Conservation (phyloP, 2,888 invertebrate species). For the Parnassius orleans region DNA sequence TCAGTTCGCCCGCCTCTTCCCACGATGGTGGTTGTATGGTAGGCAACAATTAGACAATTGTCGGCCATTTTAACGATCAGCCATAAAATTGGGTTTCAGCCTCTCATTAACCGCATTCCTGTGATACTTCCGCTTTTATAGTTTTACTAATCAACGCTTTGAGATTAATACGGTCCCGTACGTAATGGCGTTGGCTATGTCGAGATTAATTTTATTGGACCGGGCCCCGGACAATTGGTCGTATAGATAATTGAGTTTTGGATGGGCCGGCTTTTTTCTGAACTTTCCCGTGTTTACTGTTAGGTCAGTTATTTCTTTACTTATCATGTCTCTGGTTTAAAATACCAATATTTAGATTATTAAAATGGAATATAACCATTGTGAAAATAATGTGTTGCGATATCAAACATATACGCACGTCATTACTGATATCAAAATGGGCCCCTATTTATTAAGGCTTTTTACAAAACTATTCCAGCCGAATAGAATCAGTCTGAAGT, state of each 20-base stretch:
- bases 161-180: slow-evolving; percentile 74
- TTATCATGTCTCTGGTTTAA: slow-evolving; percentile 37
- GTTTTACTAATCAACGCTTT: slow-evolving; percentile 79
- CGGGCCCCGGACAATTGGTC: slow-evolving; percentile 71
- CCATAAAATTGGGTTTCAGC: slow-evolving; percentile 76
- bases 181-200: slow-evolving; percentile 72
- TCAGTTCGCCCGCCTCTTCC: slow-evolving; percentile 67
- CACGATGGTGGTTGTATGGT: slow-evolving; percentile 71
- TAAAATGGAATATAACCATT: slow-evolving; percentile 32
- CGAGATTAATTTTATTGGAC: slow-evolving; percentile 76
- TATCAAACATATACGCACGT: slow-evolving; percentile 8
- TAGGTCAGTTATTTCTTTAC: slow-evolving; percentile 53
- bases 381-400: slow-evolving; percentile 16
- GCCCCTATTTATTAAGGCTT: slow-evolving; percentile 20
- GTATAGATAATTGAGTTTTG: slow-evolving; percentile 78
- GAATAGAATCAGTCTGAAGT: background rate
- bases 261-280: slow-evolving; percentile 52
- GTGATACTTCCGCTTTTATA: slow-evolving; percentile 80
- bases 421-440: slow-evolving; percentile 14
- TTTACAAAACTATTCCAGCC: slow-evolving; percentile 9
- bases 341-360: slow-evolving; percentile 50
- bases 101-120: slow-evolving; percentile 80
- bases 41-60: slow-evolving; percentile 80
- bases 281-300: slow-evolving; percentile 57
- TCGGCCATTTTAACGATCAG: slow-evolving; percentile 76